Conservation (phyloP, 1,140 invertebrate genomes). For the Bombyx mandarina region DNA sequence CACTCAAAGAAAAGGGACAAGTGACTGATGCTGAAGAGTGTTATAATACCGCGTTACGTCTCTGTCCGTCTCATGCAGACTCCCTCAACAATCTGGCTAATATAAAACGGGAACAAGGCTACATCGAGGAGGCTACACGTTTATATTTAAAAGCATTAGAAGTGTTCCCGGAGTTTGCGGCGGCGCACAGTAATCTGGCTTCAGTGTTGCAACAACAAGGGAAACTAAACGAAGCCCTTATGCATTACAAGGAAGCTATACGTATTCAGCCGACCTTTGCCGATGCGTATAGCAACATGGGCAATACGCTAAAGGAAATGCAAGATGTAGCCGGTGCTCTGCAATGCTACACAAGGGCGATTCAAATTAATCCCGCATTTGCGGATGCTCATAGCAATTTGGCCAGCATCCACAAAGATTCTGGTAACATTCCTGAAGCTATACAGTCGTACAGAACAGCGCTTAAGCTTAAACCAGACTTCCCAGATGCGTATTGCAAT, state of each 20-base stretch:
- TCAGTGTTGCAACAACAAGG: conserved; percentile 98
- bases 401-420: conserved; percentile 99
- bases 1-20: conserved; percentile 97
- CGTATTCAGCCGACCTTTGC: conserved; percentile 95
- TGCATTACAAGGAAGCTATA: conserved; percentile 99
- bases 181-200: conserved; percentile 98
- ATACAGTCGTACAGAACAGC: conserved; percentile 98
- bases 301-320: conserved; percentile 99
- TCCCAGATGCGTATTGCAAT: conserved; percentile 99
- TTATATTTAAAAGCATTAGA: conserved; percentile 93
- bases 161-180: conserved; percentile 99
- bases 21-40: conserved; percentile 97
- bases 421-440: conserved; percentile 98
- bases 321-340: conserved; percentile 97
- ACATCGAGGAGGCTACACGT: conserved; percentile 96
- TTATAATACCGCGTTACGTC: conserved; percentile 95
- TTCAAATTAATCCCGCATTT: conserved; percentile 98
- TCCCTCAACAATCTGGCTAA: conserved; percentile 98
- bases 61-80: conserved; percentile 97
- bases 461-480: conserved; percentile 97
- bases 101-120: conserved; percentile 89
- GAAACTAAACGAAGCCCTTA: conserved; percentile 95
- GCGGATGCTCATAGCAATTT: conserved; percentile 99
- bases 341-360: conserved; percentile 97
- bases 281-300: conserved; percentile 99